These are phyloP conservation scores for Drosophila nigrodunni DNA, from an alignment of 1,140 invertebrate genomes.

Conservation along the genomic window DNA sequence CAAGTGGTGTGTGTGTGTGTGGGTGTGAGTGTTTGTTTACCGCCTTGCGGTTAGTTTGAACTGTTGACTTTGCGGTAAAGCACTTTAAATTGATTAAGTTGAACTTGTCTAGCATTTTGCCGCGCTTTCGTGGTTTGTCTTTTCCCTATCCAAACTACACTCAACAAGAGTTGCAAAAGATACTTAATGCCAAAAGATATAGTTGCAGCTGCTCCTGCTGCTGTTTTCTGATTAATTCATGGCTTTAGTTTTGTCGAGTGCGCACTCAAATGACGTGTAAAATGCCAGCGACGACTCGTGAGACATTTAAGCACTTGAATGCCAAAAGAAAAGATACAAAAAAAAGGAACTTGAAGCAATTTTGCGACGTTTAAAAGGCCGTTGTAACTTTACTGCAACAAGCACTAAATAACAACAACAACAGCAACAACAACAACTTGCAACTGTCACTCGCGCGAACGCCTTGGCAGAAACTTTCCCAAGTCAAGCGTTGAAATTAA, in stretches of 20 bases:
- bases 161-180: conserved; percentile 1
- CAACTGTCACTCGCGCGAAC: conserved; percentile 36
- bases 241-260: conserved; percentile 30
- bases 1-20: conserved; percentile 21
- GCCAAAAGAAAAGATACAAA: conserved; percentile 37
- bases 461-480: conserved; percentile 56
- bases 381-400: conserved; percentile 11
- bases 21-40: conserved; percentile 35
- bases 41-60: conserved; percentile 77
- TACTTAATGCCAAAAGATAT: conserved; percentile 68
- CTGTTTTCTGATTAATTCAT: conserved; percentile 75
- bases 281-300: conserved; percentile 57
- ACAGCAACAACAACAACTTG: conserved; percentile 10
- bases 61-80: conserved; percentile 77
- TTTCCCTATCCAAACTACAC: no score
- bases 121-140: neutral
- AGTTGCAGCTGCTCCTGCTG: conserved; percentile 36
- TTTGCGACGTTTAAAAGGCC: conserved; percentile 69
- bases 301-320: conserved; percentile 81
- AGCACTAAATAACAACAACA: conserved; percentile 6
- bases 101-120: conserved; percentile 73
- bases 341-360: conserved; percentile 63
- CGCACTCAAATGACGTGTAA: conserved; percentile 54
- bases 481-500: conserved; percentile 81
- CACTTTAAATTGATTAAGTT: conserved; percentile 83